Evolutionary conservation across 2,888 invertebrate genomes (phyloP), one percentile per base, ranked within the genome.

Genomic region (Graphium colonna): DNA sequence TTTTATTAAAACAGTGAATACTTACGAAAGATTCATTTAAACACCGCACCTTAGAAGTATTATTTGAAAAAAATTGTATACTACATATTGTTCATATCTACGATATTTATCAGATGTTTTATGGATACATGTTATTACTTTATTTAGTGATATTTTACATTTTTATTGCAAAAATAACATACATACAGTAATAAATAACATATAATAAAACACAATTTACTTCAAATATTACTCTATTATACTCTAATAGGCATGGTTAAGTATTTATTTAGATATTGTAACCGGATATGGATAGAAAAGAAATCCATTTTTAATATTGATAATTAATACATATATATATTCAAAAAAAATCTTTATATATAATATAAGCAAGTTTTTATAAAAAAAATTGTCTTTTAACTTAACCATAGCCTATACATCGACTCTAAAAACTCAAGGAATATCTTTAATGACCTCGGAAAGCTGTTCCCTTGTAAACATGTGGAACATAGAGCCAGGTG

Each of bases 381-480:
- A n/a, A n/a, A n/a, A n/a, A n/a, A n/a, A n/a, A n/a, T n/a, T n/a
- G n/a, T n/a, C n/a, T n/a, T 21, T 21, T 21, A 3, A 21, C 59
- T 57, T 57, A 49, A 58, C 57, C 60, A 56, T 52, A 56, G 50
- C 55, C 42, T 39, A 59, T 42, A 10, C 10, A 7, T 3, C 47
- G 57, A 50, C 50, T 58, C 60, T 58, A 53, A 43, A 26, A 63
- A 65, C 56, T 90, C 90, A 94, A 77, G 92, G 93, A 79, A 94
- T 92, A 61, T 93, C 92, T 72, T 92, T 92, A 82, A 97, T 97
- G 79, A 97, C 95, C 91, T 95, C 94, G 69, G 98, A 97, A 0
- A 98, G 93, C 77, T 98, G 96, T 58, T 96, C 96, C 82, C 97
- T 95, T 1, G 94, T 90, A 73, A 95, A 96, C 96, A 98, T 97